Conservation (phyloP, 2,113 vertebrate species). For the Lipotes vexillifer region DNA sequence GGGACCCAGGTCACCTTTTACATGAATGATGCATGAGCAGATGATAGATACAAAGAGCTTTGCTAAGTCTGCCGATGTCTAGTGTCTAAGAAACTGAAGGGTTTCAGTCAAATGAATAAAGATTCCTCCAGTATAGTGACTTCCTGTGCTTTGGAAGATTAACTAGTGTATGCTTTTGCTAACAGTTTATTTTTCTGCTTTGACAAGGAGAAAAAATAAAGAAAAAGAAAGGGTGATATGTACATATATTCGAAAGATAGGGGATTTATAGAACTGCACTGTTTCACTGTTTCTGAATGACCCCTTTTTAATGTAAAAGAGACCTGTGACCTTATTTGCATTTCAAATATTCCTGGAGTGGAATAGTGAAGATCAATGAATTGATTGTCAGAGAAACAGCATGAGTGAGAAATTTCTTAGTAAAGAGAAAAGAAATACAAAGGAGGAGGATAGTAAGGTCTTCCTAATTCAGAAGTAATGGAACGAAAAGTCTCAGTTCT, state of each 20-base stretch:
- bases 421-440: constrained; percentile 59
- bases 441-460: not conserved
- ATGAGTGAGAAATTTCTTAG: constrained; percentile 67
- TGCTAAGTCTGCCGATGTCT: constrained; percentile 53
- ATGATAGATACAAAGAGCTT: constrained; percentile 64
- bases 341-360: constrained; percentile 71
- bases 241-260: constrained; percentile 30
- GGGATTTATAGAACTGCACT: constrained; percentile 34
- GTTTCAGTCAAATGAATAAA: constrained; percentile 56
- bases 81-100: constrained; percentile 62
- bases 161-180: not conserved
- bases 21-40: constrained; percentile 70
- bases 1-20: constrained; percentile 67
- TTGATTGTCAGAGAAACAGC: constrained; percentile 73
- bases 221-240: constrained; percentile 13
- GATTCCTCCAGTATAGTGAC: constrained; percentile 50
- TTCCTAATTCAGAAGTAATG: not conserved
- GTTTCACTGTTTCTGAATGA: constrained; percentile 58
- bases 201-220: constrained; percentile 41
- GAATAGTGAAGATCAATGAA: constrained; percentile 74
- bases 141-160: constrained; percentile 46
- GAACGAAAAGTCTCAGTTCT: constrained; percentile 39
- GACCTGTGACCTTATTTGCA: constrained; percentile 74
- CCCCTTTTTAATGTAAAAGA: constrained; percentile 64
- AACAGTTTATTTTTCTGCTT: constrained; percentile 47